Percentiles rank a stretch among this genome's conserved stretches.
Conservation (phyloP, 2,888 invertebrate species). For the Catocala fraxini region DNA sequence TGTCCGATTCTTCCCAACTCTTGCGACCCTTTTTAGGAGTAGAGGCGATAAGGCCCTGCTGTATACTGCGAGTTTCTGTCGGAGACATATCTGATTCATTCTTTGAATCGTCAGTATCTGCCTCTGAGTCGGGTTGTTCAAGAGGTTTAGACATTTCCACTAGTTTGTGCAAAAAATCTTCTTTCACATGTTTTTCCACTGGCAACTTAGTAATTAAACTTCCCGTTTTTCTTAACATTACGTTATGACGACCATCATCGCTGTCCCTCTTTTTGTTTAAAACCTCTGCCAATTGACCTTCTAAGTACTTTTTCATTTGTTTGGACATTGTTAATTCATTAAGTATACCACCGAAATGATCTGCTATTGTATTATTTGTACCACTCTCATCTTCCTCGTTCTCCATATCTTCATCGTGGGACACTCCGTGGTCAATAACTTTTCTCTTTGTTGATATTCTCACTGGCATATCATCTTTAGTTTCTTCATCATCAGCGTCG, state of each 20-base stretch:
- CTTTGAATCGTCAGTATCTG: no score
- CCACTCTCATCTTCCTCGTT: no score
- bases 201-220: no score
- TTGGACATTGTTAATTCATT: no score
- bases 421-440: not conserved
- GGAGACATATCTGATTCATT: not conserved
- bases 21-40: slow-evolving; percentile 11
- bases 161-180: slow-evolving; percentile 13
- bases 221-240: no score
- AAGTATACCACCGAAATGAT: no score
- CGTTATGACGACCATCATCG: no score
- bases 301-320: no score
- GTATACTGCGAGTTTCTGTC: not conserved
- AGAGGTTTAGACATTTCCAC: not conserved
- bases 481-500: slow-evolving; percentile 11
- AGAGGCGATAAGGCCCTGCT: slow-evolving; percentile 14
- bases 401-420: no score
- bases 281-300: no score
- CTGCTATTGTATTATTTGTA: slow-evolving; percentile 6
- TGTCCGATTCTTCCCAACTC: not conserved
- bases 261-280: slow-evolving; percentile 20
- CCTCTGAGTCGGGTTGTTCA: no score
- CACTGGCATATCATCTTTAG: slow-evolving; percentile 4
- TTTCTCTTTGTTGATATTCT: not conserved
- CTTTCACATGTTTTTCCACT: slow-evolving; percentile 21